These are phyloP conservation scores for Podilymbus podiceps DNA, from an alignment of 2,113 vertebrate species.

Conservation along the genomic window DNA sequence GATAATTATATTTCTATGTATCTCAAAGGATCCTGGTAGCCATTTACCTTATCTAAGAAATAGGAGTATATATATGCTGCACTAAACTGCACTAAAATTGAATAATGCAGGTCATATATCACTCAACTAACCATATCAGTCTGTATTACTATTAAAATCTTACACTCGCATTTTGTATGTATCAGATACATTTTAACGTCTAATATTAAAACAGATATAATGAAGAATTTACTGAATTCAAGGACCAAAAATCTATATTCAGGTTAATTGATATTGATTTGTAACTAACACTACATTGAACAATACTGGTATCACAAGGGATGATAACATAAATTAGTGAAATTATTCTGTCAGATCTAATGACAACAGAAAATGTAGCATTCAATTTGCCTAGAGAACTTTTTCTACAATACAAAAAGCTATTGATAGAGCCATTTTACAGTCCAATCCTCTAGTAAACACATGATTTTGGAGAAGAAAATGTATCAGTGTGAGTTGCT, in stretches of 20 bases:
- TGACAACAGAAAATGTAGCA: neutral
- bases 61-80: neutral
- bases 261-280: slow-evolving; percentile 57
- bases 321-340: slow-evolving; percentile 9
- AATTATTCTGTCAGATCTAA: slow-evolving; percentile 22
- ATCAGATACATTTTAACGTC: neutral
- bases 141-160: neutral
- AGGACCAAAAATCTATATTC: neutral
- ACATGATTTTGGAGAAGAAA: neutral
- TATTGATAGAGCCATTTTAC: neutral
- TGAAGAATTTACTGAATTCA: neutral
- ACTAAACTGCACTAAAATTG: neutral
- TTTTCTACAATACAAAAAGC: neutral
- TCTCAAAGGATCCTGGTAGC: neutral
- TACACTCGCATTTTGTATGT: neutral
- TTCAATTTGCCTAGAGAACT: neutral
- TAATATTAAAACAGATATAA: neutral
- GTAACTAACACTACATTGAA: neutral
- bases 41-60: neutral
- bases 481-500: neutral
- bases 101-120: neutral
- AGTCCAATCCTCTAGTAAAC: neutral
- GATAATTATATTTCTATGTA: neutral
- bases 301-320: neutral
- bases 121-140: neutral